Evolutionary conservation across 2,113 vertebrate species (phyloP).

Genomic region (Dicentrarchus labrax): DNA sequence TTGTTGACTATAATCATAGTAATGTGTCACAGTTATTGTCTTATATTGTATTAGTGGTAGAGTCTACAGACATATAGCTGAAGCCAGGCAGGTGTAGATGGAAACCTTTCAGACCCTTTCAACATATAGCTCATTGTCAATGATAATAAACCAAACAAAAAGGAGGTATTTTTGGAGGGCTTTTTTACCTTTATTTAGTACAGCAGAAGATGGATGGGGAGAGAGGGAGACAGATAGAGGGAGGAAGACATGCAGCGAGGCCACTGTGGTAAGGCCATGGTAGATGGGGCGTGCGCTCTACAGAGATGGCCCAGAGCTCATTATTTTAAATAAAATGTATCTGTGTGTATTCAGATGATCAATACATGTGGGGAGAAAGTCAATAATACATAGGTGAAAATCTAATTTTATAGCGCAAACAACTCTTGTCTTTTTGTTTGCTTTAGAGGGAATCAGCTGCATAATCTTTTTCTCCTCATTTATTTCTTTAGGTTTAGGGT

Average conservation of each 20-base stretch:
- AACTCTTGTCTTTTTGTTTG: not conserved
- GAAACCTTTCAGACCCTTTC: not conserved
- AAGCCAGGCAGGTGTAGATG: not conserved
- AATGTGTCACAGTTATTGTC: not conserved
- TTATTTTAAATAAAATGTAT: not conserved
- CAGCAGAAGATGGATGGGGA: too few species aligned
- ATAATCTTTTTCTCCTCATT: not conserved
- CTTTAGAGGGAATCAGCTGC: not conserved
- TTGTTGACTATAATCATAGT: too few species aligned
- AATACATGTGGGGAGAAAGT: too few species aligned
- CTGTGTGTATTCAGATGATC: not conserved
- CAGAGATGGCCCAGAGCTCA: too few species aligned
- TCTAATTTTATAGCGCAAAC: not conserved
- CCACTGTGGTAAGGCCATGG: too few species aligned
- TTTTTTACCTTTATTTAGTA: too few species aligned
- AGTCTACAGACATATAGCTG: too few species aligned
- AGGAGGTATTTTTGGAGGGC: too few species aligned
- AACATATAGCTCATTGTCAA: not conserved
- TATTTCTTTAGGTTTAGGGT: not conserved
- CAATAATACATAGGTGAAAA: too few species aligned
- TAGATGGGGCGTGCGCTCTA: too few species aligned
- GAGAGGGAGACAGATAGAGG: too few species aligned
- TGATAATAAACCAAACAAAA: not conserved
- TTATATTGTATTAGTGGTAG: not conserved
- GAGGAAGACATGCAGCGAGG: too few species aligned